These are phyloP conservation scores for Lordiphosa stackelbergi DNA, from an alignment of 1,140 invertebrate genomes.

Conservation along the genomic window DNA sequence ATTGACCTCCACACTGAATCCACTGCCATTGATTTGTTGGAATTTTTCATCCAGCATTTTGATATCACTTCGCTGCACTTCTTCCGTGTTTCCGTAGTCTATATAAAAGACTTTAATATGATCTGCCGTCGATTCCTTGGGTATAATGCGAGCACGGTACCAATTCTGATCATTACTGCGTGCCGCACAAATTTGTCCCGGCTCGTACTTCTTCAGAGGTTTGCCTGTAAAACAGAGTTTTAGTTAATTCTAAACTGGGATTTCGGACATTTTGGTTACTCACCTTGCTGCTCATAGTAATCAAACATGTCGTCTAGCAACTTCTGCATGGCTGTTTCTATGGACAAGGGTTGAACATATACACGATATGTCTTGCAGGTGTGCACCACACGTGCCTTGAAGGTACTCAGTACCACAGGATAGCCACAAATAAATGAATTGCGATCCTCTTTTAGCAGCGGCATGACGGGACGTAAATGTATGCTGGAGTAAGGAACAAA, in stretches of 20 bases:
- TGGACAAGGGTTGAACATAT: conserved; percentile 80
- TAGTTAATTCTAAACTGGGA: background rate
- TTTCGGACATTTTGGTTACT: conserved; percentile 15
- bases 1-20: conserved; percentile 79
- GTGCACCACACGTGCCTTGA: conserved; percentile 50
- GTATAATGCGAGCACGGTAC: conserved; percentile 82
- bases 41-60: conserved; percentile 80
- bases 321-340: conserved; percentile 64
- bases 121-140: conserved; percentile 68
- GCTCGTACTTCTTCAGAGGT: conserved; percentile 40
- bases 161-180: conserved; percentile 82
- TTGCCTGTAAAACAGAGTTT: conserved; percentile 23
- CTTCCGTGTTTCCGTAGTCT: conserved; percentile 88
- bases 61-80: conserved; percentile 77
- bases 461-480: conserved; percentile 64
- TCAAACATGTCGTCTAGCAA: conserved; percentile 79
- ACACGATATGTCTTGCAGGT: conserved; percentile 77
- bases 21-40: conserved; percentile 77
- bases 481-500: conserved; percentile 17
- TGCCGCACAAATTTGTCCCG: conserved; percentile 80
- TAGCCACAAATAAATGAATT: conserved; percentile 46
- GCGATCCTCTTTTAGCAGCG: conserved; percentile 63
- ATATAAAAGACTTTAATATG: conserved; percentile 82
- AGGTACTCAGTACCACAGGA: conserved; percentile 52
- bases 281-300: conserved; percentile 79